These are phyloP conservation scores for Irena cyanogastra DNA, from an alignment of 2,113 vertebrate species.

Conservation along the genomic window DNA sequence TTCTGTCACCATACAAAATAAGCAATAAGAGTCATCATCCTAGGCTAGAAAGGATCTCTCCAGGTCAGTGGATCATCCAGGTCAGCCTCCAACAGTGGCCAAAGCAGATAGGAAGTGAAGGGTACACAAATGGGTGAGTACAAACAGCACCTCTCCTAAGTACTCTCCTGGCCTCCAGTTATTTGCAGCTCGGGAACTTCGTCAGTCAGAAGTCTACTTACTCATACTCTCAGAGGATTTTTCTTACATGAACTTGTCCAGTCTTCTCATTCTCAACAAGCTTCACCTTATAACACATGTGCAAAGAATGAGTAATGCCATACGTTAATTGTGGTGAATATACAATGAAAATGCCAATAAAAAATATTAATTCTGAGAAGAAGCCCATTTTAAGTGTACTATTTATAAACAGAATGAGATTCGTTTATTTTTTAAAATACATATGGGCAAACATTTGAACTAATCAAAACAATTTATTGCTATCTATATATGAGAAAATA, in stretches of 20 bases:
- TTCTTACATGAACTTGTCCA: background rate
- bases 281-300: background rate
- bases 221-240: background rate
- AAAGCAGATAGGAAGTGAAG: background rate
- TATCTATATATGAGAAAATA: background rate
- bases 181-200: background rate
- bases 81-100: background rate
- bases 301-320: background rate
- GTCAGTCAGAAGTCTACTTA: background rate
- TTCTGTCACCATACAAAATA: background rate
- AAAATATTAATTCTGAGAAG: background rate
- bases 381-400: background rate
- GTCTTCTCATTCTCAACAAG: background rate
- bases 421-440: background rate
- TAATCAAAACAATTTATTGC: background rate
- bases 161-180: background rate
- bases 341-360: background rate
- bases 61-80: background rate
- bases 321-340: background rate
- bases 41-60: background rate
- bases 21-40: background rate
- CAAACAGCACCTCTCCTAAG: background rate
- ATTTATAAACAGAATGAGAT: background rate
- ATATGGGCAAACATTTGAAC: background rate
- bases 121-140: fast-evolving